Evolutionary conservation across 1,140 invertebrate species (phyloP).

Genomic region (Neodiprion fabricii): DNA sequence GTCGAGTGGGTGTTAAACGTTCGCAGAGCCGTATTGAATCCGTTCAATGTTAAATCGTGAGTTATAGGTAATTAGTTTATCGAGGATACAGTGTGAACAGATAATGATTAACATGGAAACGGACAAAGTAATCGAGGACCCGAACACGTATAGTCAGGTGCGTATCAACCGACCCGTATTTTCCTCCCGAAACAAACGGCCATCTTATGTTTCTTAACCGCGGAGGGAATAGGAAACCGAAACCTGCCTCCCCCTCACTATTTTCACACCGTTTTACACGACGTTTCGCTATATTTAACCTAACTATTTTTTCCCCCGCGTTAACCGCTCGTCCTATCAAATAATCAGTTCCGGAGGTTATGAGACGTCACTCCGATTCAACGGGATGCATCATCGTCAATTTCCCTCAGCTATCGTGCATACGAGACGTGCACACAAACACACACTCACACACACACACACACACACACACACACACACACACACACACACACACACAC

Average conservation of each 20-base stretch:
- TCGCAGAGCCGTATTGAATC: conserved; percentile 22
- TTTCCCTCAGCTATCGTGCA: too few relatives aligned
- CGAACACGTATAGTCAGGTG: conserved; percentile 67
- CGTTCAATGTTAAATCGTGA: conserved; percentile 27
- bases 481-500: too few relatives aligned
- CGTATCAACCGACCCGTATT: conserved; percentile 30
- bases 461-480: too few relatives aligned
- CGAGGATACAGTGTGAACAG: conserved; percentile 14
- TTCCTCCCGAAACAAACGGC: conserved; percentile 38
- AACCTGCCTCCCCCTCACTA: neutral
- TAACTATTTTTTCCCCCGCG: too few relatives aligned
- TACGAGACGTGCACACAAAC: too few relatives aligned
- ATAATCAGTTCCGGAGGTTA: too few relatives aligned
- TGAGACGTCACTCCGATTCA: too few relatives aligned
- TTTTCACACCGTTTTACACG: neutral
- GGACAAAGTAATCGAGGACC: conserved; percentile 69
- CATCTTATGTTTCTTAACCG: conserved; percentile 44
- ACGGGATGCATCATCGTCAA: too few relatives aligned
- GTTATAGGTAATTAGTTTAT: conserved; percentile 17
- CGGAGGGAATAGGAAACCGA: conserved; percentile 1
- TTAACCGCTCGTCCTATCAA: too few relatives aligned
- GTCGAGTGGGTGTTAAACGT: conserved; percentile 11
- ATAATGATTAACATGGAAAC: conserved; percentile 72
- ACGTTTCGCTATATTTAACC: too few relatives aligned
- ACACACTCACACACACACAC: too few relatives aligned